Percentiles rank a stretch among this genome's conserved stretches.
Conservation (phyloP, 2,888 invertebrate genomes). For the Dynastes hyllus region DNA sequence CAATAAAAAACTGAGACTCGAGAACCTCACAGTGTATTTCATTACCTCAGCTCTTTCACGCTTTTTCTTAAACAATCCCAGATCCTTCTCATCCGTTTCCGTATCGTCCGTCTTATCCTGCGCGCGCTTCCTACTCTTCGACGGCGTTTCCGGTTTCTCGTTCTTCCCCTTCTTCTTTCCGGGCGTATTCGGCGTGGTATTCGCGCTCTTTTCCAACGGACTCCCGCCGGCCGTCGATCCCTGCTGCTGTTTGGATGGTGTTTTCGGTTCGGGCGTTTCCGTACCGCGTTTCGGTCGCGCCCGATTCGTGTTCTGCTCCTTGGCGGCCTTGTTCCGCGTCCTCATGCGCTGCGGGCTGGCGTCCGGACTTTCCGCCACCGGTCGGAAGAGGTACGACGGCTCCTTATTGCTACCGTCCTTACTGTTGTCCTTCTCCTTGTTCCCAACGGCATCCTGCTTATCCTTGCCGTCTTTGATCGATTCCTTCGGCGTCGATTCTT, state of each 20-base stretch:
- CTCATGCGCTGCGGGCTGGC: slow-evolving; percentile 92
- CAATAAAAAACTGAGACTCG: too few relatives aligned
- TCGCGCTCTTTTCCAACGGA: slow-evolving; percentile 59
- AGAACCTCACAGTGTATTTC: too few relatives aligned
- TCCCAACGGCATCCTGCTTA: slow-evolving; percentile 51
- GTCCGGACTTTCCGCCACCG: slow-evolving; percentile 78
- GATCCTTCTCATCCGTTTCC: slow-evolving; percentile 71
- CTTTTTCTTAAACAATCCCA: slow-evolving; percentile 71
- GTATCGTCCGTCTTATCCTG: slow-evolving; percentile 70
- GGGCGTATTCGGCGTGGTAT: slow-evolving; percentile 62
- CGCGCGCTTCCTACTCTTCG: slow-evolving; percentile 73
- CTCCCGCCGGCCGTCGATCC: slow-evolving; percentile 56
- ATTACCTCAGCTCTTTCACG: slow-evolving; percentile 69
- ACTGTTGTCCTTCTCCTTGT: slow-evolving; percentile 44
- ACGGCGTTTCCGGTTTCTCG: slow-evolving; percentile 74
- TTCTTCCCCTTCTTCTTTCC: slow-evolving; percentile 68
- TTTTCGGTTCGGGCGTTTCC: slow-evolving; percentile 74
- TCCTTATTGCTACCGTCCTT: slow-evolving; percentile 56
- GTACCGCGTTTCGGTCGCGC: slow-evolving; percentile 77
- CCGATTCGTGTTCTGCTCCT: slow-evolving; percentile 77
- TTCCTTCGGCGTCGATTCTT: slow-evolving; percentile 54
- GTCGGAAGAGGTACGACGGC: slow-evolving; percentile 59
- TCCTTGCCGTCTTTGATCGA: slow-evolving; percentile 50
- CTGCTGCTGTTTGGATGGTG: slow-evolving; percentile 71
- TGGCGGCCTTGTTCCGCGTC: slow-evolving; percentile 87